Conservation (phyloP, 1,140 invertebrate species). For the Zophobas morio region DNA sequence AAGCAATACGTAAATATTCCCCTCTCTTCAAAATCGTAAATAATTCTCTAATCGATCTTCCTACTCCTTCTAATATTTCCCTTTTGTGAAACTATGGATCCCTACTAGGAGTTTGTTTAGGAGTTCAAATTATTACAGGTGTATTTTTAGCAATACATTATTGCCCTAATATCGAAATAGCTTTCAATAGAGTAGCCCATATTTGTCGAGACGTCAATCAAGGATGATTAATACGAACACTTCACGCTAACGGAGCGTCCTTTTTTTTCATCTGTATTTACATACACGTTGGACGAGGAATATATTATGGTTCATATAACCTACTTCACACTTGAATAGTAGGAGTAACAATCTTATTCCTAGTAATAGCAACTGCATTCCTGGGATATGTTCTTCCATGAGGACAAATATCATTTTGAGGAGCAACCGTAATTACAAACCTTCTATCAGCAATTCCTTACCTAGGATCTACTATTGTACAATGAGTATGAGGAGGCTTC, state of each 20-base stretch:
- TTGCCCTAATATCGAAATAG: slow-evolving; percentile 70
- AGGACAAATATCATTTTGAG: slow-evolving; percentile 83
- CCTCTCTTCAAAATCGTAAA: slow-evolving; percentile 70
- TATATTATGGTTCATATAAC: slow-evolving; percentile 72
- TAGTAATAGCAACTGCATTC: slow-evolving; percentile 77
- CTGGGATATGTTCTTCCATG: slow-evolving; percentile 80
- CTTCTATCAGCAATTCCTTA: slow-evolving; percentile 78
- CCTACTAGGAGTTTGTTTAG: slow-evolving; percentile 73
- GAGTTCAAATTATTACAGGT: slow-evolving; percentile 74
- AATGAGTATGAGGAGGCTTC: slow-evolving; percentile 81
- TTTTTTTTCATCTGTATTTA: slow-evolving; percentile 72
- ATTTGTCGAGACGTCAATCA: slow-evolving; percentile 72
- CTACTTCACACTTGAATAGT: slow-evolving; percentile 71
- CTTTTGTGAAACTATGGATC: slow-evolving; percentile 72
- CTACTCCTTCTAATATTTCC: slow-evolving; percentile 71
- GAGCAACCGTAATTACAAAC: slow-evolving; percentile 81
- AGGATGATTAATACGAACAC: slow-evolving; percentile 71
- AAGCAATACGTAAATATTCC: slow-evolving; percentile 68
- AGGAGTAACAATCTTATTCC: slow-evolving; percentile 73
- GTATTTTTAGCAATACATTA: slow-evolving; percentile 76
- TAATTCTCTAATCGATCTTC: slow-evolving; percentile 72
- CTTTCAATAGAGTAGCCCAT: slow-evolving; percentile 73
- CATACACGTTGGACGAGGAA: slow-evolving; percentile 71
- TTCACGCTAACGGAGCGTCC: slow-evolving; percentile 73
- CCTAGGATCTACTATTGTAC: slow-evolving; percentile 72